phyloP scores from a whole-genome alignment of 1,140 invertebrate genomes.

The Atopsyche davidsoni region DNA sequence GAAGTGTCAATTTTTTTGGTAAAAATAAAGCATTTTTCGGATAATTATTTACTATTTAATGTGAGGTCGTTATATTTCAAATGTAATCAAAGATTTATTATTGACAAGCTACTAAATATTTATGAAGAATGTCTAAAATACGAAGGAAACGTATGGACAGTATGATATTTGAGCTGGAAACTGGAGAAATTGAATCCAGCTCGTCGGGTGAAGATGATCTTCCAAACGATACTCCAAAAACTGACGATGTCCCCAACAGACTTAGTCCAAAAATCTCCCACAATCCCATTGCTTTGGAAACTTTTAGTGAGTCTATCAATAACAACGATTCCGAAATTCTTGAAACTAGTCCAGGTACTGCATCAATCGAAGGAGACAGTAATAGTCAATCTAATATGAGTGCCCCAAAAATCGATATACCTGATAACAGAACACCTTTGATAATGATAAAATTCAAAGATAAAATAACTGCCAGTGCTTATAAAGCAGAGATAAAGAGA shows the following conservation, averaged over 20 bases:
- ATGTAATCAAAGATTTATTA: too few relatives aligned
- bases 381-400: constrained; percentile 9
- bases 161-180: constrained; percentile 47
- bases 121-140: constrained; percentile 36
- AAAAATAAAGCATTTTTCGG: too few relatives aligned
- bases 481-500: constrained; percentile 38
- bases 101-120: too few relatives aligned
- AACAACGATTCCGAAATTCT: constrained; percentile 29
- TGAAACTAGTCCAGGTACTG: constrained; percentile 18
- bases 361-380: constrained; percentile 14
- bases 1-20: too few relatives aligned
- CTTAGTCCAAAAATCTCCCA: constrained; percentile 13
- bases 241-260: constrained; percentile 11
- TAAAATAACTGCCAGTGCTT: constrained; percentile 34
- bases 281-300: constrained; percentile 16
- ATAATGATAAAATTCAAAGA: constrained; percentile 39
- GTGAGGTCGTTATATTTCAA: too few relatives aligned
- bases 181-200: constrained; percentile 41
- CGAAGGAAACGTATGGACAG: constrained; percentile 39
- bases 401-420: constrained; percentile 31
- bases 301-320: constrained; percentile 27
- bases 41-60: too few relatives aligned
- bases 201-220: constrained; percentile 40
- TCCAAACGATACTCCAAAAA: constrained; percentile 35
- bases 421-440: constrained; percentile 38